Evolutionary conservation across 2,113 vertebrate genomes (phyloP), one percentile per base, ranked within the genome.

Genomic region (Columba janthina): DNA sequence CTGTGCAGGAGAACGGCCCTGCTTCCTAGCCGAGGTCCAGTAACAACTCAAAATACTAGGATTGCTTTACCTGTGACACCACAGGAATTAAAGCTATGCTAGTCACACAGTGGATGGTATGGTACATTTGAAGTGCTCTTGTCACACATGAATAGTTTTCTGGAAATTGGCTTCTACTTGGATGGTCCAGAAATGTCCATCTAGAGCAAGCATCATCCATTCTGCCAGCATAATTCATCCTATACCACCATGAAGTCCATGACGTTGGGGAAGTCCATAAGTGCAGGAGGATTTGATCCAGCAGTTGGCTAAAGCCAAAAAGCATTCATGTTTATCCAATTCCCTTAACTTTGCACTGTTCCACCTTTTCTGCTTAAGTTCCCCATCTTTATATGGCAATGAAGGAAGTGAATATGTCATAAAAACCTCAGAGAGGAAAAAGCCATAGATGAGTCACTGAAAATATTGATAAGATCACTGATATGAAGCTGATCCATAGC

Each of bases 401-500:
- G 46, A 87, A 95, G 94, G 90, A 96, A 96, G 29, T 85, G 48
- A 77, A 76, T 69, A 38, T 42, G 85, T 89, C 72, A 48, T 38
- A 21, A 94, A 93, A 94, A 42, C 44, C 17, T 71, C 69, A 56
- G 65, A 94, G 53, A 44, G 28, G 18, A 92, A 95, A 85, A 94
- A 90, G 17, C 57, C 83, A 51, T 29, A 77, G 40, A 93, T 96
- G 96, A 97, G 53, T 97, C 94, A 96, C 66, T 46, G 44, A 90
- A 88, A 90, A 69, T 87, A 95, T 86, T 70, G 90, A 92, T 96
- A 92, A 92, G 14, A 81, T 72, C 65, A 25, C 53, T 81, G 82
- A 90, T 85, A 88, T 48, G 83, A 69, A 83, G 28, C 19, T 84
- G 83, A 95, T 82, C 83, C 82, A 51, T 78, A 87, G 62, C 50